These are phyloP conservation scores for Stenotaenia linearis DNA, from an alignment of 2,888 invertebrate genomes.

Conservation along the genomic window DNA sequence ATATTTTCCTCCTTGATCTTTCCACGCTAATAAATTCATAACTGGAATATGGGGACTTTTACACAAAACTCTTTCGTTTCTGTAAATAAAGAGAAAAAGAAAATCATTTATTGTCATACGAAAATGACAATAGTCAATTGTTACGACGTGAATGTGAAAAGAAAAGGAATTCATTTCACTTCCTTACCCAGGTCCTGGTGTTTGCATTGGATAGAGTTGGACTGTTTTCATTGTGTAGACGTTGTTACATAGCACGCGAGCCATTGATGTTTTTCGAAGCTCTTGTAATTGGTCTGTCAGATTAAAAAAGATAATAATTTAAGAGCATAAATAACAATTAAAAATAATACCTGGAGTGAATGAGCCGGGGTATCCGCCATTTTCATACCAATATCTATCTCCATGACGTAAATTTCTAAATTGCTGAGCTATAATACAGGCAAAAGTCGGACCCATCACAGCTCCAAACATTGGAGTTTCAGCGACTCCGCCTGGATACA, in stretches of 20 bases:
- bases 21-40: conserved; percentile 30
- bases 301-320: too few species aligned
- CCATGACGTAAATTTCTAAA: conserved; percentile 72
- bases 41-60: conserved; percentile 29
- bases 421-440: conserved; percentile 78
- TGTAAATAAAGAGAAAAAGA: conserved; percentile 21
- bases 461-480: conserved; percentile 69
- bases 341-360: conserved; percentile 60
- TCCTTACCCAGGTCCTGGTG: conserved; percentile 36
- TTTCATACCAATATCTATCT: conserved; percentile 87
- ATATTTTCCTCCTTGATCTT: conserved; percentile 28
- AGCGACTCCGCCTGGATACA: conserved; percentile 80
- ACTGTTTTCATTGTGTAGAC: conserved; percentile 36
- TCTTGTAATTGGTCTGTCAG: conserved; percentile 37
- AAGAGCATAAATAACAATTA: neutral
- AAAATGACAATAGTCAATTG: neutral
- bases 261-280: conserved; percentile 35
- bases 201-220: conserved; percentile 35
- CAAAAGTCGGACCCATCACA: conserved; percentile 76
- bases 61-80: conserved; percentile 36
- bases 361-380: conserved; percentile 57
- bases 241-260: conserved; percentile 36
- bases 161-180: neutral
- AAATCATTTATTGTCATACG: neutral
- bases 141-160: neutral